Percentiles rank a stretch among this genome's conserved stretches.
These are phyloP conservation scores for Cephus pygmeus DNA, from an alignment of 2,888 invertebrate genomes.

Conservation along the genomic window DNA sequence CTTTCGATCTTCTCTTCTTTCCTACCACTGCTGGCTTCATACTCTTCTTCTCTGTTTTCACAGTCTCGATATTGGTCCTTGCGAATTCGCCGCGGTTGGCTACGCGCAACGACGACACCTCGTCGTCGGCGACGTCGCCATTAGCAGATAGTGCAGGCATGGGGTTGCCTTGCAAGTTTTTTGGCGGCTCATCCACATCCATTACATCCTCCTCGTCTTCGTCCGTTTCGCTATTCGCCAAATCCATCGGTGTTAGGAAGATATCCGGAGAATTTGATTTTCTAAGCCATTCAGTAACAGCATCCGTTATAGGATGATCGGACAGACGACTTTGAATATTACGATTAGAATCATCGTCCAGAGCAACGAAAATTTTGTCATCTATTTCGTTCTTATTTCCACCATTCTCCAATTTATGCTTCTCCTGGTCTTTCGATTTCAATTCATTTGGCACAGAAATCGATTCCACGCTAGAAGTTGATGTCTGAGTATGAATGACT, in stretches of 20 bases:
- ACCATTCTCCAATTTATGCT: not conserved
- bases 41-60: not conserved
- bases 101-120: constrained; percentile 41
- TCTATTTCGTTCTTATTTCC: not conserved
- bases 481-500: not conserved
- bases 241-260: constrained; percentile 47
- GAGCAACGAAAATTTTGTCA: constrained; percentile 32
- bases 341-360: constrained; percentile 56
- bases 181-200: constrained; percentile 58
- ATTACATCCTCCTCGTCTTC: constrained; percentile 36
- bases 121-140: constrained; percentile 47
- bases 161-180: constrained; percentile 71
- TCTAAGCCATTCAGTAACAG: constrained; percentile 72
- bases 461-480: not conserved
- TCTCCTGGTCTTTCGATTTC: not conserved
- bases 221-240: constrained; percentile 40
- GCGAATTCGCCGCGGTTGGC: constrained; percentile 58
- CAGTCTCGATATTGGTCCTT: constrained; percentile 27
- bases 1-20: constrained; percentile 37
- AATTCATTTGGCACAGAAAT: not conserved
- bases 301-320: constrained; percentile 69
- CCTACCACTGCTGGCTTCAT: constrained; percentile 26
- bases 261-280: constrained; percentile 60
- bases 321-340: constrained; percentile 49
- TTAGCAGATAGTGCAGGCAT: constrained; percentile 69